phyloP scores from a whole-genome alignment of 2,888 invertebrate species.

The Dryobotodes eremita region DNA sequence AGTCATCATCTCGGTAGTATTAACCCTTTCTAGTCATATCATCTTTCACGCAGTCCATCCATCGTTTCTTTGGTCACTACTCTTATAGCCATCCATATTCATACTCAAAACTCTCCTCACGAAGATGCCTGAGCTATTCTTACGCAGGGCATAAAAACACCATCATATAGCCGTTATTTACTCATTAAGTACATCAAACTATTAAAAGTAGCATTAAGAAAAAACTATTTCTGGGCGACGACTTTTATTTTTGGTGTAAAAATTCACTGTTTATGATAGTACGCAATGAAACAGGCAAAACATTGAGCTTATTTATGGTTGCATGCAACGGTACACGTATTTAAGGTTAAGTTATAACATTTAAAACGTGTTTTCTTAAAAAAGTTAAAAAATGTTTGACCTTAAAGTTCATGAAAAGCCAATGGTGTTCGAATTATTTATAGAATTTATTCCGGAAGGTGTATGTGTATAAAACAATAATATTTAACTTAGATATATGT shows the following conservation, averaged over 20 bases:
- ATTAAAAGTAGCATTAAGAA: not conserved
- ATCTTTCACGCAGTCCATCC: not conserved
- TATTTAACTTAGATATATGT: not conserved
- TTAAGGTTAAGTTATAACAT: too few relatives aligned
- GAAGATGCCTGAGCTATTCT: not conserved
- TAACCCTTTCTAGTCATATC: too few relatives aligned
- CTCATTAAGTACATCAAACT: not conserved
- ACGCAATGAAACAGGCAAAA: not conserved
- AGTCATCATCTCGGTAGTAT: not conserved
- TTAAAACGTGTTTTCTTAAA: not conserved
- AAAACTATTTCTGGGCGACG: not conserved
- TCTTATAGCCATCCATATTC: not conserved
- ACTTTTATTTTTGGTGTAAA: not conserved
- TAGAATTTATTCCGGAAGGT: not conserved
- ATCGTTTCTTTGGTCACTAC: not conserved
- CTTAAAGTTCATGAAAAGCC: not conserved
- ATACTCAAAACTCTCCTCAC: not conserved
- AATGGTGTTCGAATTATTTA: not conserved
- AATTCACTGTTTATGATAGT: not conserved
- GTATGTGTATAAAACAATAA: not conserved
- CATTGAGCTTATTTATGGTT: not conserved
- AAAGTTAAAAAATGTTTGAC: not conserved
- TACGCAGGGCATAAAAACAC: not conserved
- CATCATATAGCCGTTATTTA: not conserved
- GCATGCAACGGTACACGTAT: not conserved